These are phyloP conservation scores for Dipodomys ordii DNA, from an alignment of 2,113 vertebrate species.

Conservation along the genomic window DNA sequence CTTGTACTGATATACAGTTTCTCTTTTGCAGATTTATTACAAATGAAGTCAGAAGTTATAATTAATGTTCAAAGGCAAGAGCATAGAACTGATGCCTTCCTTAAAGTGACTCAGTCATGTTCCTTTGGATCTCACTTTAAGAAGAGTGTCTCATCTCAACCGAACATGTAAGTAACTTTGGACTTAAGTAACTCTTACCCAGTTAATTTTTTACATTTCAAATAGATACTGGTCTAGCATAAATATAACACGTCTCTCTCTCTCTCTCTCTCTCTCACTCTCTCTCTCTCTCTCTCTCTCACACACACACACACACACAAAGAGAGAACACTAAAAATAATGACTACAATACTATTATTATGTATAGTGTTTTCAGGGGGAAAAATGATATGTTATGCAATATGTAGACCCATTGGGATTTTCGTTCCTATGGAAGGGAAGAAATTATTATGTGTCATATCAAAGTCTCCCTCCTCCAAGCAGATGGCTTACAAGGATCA, in stretches of 20 bases:
- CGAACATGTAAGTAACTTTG: background rate
- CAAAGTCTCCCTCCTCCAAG: background rate
- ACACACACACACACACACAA: too few species aligned
- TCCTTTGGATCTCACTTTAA: background rate
- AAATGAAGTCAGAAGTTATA: background rate
- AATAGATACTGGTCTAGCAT: background rate
- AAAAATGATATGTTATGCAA: background rate
- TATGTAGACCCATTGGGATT: too few species aligned
- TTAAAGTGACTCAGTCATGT: background rate
- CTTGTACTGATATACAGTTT: background rate
- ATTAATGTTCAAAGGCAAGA: background rate
- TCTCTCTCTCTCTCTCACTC: too few species aligned
- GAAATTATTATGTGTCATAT: background rate
- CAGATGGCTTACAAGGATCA: background rate
- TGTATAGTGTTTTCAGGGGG: background rate
- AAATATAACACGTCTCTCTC: too few species aligned
- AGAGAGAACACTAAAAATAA: too few species aligned
- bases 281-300: too few species aligned
- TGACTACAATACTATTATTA: too few species aligned
- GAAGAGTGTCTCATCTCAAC: background rate
- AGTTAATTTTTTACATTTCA: background rate
- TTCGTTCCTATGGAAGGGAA: background rate
- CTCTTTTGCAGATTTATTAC: background rate
- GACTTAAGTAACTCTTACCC: too few species aligned
- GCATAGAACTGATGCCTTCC: background rate